These are phyloP conservation scores for Parasteatoda tepidariorum DNA, from an alignment of 1,140 invertebrate species.

Conservation along the genomic window DNA sequence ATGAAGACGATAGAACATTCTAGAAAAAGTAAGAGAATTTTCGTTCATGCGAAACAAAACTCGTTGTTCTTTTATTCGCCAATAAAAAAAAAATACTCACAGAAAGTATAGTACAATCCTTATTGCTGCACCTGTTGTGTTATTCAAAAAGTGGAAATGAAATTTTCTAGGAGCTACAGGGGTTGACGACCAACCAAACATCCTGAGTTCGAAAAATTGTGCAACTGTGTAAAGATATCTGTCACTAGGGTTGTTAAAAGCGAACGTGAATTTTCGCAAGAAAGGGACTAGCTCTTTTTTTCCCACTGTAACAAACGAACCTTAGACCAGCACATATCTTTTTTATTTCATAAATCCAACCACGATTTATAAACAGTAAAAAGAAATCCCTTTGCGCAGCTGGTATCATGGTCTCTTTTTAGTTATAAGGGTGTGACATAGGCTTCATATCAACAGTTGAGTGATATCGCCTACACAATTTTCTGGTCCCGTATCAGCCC, in stretches of 20 bases:
- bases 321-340: background rate
- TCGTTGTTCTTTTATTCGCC: no score
- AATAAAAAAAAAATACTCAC: no score
- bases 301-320: background rate
- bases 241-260: background rate
- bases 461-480: slow-evolving; percentile 1
- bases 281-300: background rate
- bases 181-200: background rate
- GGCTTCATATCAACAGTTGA: background rate
- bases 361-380: slow-evolving; percentile 14
- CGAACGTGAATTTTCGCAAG: background rate
- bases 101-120: no score
- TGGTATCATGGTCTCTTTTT: background rate
- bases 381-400: background rate
- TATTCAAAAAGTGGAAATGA: background rate
- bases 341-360: background rate
- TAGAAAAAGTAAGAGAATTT: no score
- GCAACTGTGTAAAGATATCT: background rate
- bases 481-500: slow-evolving; percentile 3
- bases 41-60: no score
- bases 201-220: background rate
- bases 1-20: no score
- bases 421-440: background rate
- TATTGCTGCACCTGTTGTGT: background rate
- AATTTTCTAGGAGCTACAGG: background rate